These are phyloP conservation scores for Cyrtonyx montezumae DNA, from an alignment of 2,113 vertebrate genomes.

Conservation along the genomic window DNA sequence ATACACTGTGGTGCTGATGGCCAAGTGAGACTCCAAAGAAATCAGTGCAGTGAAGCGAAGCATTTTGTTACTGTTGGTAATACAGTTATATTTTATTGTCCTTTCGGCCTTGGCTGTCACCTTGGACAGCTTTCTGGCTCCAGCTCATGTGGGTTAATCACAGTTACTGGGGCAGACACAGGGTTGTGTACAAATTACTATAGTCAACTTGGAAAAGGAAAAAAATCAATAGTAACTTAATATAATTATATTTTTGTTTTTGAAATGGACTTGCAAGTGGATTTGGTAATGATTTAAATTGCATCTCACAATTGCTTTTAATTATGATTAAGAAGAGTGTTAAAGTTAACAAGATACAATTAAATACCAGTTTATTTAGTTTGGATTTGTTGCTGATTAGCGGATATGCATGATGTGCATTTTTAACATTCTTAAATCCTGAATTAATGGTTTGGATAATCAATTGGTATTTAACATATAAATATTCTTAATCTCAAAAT, in stretches of 20 bases:
- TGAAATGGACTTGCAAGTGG: conserved; percentile 21
- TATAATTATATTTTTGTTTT: neutral
- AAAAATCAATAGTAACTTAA: neutral
- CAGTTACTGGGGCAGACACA: neutral
- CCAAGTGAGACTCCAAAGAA: conserved; percentile 29
- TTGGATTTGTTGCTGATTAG: conserved; percentile 40
- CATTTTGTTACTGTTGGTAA: neutral
- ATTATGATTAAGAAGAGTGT: conserved; percentile 55
- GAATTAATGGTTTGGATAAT: conserved; percentile 59
- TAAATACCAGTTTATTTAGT: conserved; percentile 59
- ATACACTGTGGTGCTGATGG: neutral
- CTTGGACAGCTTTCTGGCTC: conserved; percentile 31
- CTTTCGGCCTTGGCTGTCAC: conserved; percentile 1
- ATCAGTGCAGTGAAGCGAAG: neutral
- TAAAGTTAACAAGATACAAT: conserved; percentile 69
- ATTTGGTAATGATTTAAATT: conserved; percentile 31
- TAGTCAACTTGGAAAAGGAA: neutral
- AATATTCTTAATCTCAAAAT: conserved; percentile 38
- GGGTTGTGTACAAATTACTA: neutral
- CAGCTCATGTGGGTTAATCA: conserved; percentile 6
- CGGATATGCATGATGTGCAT: neutral
- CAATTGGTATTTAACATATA: conserved; percentile 26
- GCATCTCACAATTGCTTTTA: conserved; percentile 41
- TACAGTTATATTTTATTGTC: conserved; percentile 34
- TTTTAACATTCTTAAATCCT: conserved; percentile 52